Evolutionary conservation across 2,888 invertebrate species (phyloP).

Genomic region (Muscina levida): DNA sequence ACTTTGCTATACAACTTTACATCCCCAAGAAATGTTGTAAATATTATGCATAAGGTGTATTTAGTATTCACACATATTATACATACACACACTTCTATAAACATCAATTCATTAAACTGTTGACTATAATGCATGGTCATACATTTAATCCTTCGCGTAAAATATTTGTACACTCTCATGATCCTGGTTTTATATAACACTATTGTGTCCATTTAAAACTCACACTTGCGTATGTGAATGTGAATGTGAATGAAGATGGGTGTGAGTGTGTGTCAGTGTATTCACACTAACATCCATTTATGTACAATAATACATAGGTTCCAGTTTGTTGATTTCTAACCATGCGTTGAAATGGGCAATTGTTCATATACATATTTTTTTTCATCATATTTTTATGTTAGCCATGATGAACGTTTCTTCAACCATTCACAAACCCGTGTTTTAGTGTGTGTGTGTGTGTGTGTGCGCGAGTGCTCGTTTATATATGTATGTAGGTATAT

Average conservation of each 20-base stretch:
- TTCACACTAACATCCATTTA: background rate
- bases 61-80: constrained; percentile 11
- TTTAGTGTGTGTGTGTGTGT: background rate
- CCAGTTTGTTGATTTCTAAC: constrained; percentile 60
- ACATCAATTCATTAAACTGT: constrained; percentile 50
- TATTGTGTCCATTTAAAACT: background rate
- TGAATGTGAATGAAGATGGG: background rate
- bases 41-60: constrained; percentile 33
- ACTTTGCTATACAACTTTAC: too few species aligned
- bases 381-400: constrained; percentile 34
- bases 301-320: constrained; percentile 38
- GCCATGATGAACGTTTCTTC: constrained; percentile 16
- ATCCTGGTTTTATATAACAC: constrained; percentile 38
- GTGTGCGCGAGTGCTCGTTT: background rate
- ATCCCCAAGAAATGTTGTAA: too few species aligned
- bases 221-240: background rate
- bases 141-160: constrained; percentile 27
- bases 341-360: constrained; percentile 57
- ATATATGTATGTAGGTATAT: too few species aligned
- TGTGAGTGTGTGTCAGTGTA: background rate
- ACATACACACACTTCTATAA: constrained; percentile 34
- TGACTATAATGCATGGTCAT: constrained; percentile 54
- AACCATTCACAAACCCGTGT: too few species aligned
- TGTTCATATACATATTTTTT: constrained; percentile 35
- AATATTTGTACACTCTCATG: constrained; percentile 36